Percentiles rank a stretch among this genome's conserved stretches.
phyloP scores from a whole-genome alignment of 2,797 vertebrate genomes.

The Ambastaia sidthimunki region DNA sequence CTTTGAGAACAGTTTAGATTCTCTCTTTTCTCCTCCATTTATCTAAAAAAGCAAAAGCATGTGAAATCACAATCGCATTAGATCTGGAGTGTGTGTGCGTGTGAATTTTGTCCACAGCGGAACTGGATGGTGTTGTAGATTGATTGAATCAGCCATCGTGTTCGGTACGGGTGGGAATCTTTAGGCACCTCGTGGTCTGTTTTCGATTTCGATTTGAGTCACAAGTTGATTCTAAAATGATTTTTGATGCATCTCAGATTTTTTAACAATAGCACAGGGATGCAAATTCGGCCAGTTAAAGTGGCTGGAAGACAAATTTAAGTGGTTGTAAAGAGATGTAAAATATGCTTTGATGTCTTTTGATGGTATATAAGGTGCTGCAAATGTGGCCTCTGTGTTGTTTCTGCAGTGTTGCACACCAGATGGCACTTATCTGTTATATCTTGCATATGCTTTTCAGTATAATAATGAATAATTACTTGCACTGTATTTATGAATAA shows the following conservation, averaged over 20 bases:
- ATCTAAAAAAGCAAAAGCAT: conserved; percentile 22
- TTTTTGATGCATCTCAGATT: background rate
- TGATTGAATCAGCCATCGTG: background rate
- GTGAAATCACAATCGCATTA: conserved; percentile 42
- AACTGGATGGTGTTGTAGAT: conserved; percentile 16
- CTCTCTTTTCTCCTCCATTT: background rate
- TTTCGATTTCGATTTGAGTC: background rate
- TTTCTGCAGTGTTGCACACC: too few relatives aligned
- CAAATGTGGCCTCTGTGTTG: too few relatives aligned
- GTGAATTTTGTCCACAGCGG: background rate
- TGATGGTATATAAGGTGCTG: too few relatives aligned
- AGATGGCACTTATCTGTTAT: background rate
- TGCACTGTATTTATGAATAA: too few relatives aligned
- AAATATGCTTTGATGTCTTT: background rate
- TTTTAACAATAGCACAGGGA: background rate
- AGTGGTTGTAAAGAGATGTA: too few relatives aligned
- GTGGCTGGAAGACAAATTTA: background rate
- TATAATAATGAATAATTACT: too few relatives aligned
- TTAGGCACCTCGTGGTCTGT: background rate
- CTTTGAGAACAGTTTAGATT: conserved; percentile 39
- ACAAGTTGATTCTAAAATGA: background rate
- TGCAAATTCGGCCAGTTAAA: background rate
- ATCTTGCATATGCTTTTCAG: too few relatives aligned
- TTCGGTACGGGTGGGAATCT: background rate
- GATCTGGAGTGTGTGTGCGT: conserved; percentile 4